phyloP scores from a whole-genome alignment of 1,140 invertebrate species.

The Chelonus insularis region DNA sequence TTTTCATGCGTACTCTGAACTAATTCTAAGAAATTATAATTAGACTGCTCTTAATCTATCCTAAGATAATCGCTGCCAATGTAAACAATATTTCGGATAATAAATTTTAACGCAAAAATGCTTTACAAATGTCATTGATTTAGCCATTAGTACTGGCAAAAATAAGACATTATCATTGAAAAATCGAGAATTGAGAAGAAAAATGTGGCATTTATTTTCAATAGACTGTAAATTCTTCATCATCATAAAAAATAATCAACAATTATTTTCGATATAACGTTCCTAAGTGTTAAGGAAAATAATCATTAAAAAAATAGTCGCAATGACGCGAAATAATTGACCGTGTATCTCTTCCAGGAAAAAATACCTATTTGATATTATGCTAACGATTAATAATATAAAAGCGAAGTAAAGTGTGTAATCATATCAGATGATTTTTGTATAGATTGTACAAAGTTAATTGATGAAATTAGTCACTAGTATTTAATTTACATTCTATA shows the following conservation, averaged over 20 bases:
- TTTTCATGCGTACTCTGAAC: not conserved
- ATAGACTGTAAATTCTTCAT: slow-evolving; percentile 32
- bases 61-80: slow-evolving; percentile 11
- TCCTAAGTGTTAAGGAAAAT: slow-evolving; percentile 48
- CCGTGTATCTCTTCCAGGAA: slow-evolving; percentile 47
- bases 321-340: too few species aligned
- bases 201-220: slow-evolving; percentile 32
- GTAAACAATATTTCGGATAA: not conserved
- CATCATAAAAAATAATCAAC: slow-evolving; percentile 41
- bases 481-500: slow-evolving; percentile 44
- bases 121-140: slow-evolving; percentile 25
- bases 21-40: not conserved
- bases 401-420: slow-evolving; percentile 40
- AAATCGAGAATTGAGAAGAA: slow-evolving; percentile 14
- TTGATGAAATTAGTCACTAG: slow-evolving; percentile 52
- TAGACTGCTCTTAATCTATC: slow-evolving; percentile 8
- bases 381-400: slow-evolving; percentile 26
- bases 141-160: not conserved
- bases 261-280: slow-evolving; percentile 54
- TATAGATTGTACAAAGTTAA: slow-evolving; percentile 54
- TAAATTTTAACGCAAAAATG: not conserved
- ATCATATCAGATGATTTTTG: slow-evolving; percentile 56
- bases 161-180: not conserved
- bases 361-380: slow-evolving; percentile 32
- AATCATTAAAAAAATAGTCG: slow-evolving; percentile 1